Evolutionary conservation across 2,113 vertebrate genomes (phyloP).

Genomic region (Percopsis transmontana): DNA sequence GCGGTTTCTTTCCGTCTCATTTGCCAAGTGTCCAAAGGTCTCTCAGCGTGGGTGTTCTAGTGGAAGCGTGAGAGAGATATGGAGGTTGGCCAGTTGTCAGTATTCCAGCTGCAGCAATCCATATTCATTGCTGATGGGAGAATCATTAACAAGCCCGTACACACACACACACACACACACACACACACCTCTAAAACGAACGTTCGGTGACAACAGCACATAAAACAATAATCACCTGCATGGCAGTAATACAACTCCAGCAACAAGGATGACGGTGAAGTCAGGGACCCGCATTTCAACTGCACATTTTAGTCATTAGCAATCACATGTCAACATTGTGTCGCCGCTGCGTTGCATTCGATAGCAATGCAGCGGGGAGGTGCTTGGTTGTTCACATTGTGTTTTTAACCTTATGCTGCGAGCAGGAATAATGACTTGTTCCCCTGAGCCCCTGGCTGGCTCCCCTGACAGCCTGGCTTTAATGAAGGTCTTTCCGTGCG

Average conservation of each 20-base stretch:
- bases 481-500: conserved; percentile 58
- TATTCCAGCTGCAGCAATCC: conserved; percentile 1
- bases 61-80: conserved; percentile 10
- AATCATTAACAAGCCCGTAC: background rate
- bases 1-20: conserved; percentile 31
- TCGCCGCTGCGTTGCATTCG: too few relatives aligned
- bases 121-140: conserved; percentile 18
- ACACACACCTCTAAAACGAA: conserved; percentile 15
- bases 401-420: conserved; percentile 33
- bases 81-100: conserved; percentile 13
- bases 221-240: conserved; percentile 5
- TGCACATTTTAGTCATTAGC: too few relatives aligned
- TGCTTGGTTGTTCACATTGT: conserved; percentile 8
- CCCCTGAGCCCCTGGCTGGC: conserved; percentile 31
- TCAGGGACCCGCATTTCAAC: background rate
- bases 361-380: background rate
- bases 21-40: conserved; percentile 27
- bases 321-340: background rate
- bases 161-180: conserved; percentile 23
- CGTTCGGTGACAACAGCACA: conserved; percentile 3
- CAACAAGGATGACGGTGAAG: conserved; percentile 11
- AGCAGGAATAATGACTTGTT: conserved; percentile 62
- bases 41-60: background rate
- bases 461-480: conserved; percentile 54
- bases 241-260: conserved; percentile 2